Base-by-base conservation (phyloP, 2,888 invertebrate species). In the Sinopyrophorus schimmeli region DNA sequence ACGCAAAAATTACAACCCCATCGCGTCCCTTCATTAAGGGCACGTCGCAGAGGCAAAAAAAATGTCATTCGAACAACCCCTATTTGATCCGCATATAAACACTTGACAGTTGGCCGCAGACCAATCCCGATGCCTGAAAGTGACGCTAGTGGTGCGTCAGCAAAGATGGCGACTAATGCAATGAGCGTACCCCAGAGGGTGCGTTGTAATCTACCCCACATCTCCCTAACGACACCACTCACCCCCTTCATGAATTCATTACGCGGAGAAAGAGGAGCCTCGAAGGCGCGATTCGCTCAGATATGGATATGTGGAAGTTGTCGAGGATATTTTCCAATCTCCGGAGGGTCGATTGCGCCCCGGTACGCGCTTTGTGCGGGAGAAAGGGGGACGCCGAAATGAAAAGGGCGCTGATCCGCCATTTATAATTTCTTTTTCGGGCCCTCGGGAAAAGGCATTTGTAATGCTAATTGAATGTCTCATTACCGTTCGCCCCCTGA, bases 131-230 rank as follows among this genome's bases (percentile, higher is more conserved):
- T 49, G 53, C 55, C 51, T 47, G 47, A 46, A 53, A 53, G 41
- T 53, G 53, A 53, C 53, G 51, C 48, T 46, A 43, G 57, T 39
- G 48, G 57, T 60, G 60, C 63, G 63, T 63, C 62, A 64, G 58
- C 62, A 61, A 48, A 57, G 55, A 64, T 64, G 64, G 64, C 64
- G 60, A 58, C 62, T 61, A 63, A 62, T 61, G 62, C 59, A 64
- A 62, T 62, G 64, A 63, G 49, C 48, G 57, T 46, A 46, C 54
- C 57, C 57, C 43, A 47, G 47, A 53, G 57, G 55, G 53, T 47
- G 39, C 49, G 34, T 43, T 49, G 53, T 55, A 55, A 55, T 55
- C 55, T 55, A 53, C 55, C 53, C 55, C 53, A 53, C 49, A 48
- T 55, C 47, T 53, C 55, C 48, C 55, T 53, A 46, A 49, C 54